Conservation (phyloP, 2,113 vertebrate species). For the Onychostoma macrolepis region DNA sequence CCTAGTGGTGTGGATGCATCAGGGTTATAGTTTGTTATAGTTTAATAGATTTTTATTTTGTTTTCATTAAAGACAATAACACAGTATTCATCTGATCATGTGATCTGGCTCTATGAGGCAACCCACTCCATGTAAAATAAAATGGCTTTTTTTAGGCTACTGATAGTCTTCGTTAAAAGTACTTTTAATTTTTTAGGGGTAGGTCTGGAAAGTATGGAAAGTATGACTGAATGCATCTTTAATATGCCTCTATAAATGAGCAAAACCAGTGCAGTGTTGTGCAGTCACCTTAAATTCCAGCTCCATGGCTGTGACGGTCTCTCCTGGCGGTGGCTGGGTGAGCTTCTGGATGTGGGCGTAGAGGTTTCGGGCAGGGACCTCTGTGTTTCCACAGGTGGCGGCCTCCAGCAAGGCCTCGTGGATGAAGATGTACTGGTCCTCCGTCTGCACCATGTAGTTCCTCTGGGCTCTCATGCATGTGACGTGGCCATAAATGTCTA, state of each 20-base stretch:
- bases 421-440: slow-evolving; percentile 97
- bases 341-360: slow-evolving; percentile 95
- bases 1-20: too few relatives aligned
- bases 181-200: too few relatives aligned
- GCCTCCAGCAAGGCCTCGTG: slow-evolving; percentile 94
- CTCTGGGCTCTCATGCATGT: slow-evolving; percentile 95
- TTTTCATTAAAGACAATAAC: too few relatives aligned
- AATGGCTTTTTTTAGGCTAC: neutral
- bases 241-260: too few relatives aligned
- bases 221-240: too few relatives aligned
- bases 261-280: too few relatives aligned
- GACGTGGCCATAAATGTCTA: slow-evolving; percentile 95
- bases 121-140: neutral
- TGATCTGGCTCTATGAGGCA: neutral
- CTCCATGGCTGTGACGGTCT: slow-evolving; percentile 90
- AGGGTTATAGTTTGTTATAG: too few relatives aligned
- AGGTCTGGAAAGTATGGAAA: too few relatives aligned
- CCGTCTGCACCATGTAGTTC: slow-evolving; percentile 99
- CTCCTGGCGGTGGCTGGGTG: slow-evolving; percentile 83
- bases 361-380: slow-evolving; percentile 91
- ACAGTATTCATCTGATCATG: too few relatives aligned
- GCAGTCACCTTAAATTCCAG: slow-evolving; percentile 93
- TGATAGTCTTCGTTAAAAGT: too few relatives aligned
- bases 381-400: slow-evolving; percentile 86
- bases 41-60: too few relatives aligned